Percentiles rank a stretch among this genome's conserved stretches.
phyloP scores from a whole-genome alignment of 2,797 vertebrate species.

The Dipus sagitta region DNA sequence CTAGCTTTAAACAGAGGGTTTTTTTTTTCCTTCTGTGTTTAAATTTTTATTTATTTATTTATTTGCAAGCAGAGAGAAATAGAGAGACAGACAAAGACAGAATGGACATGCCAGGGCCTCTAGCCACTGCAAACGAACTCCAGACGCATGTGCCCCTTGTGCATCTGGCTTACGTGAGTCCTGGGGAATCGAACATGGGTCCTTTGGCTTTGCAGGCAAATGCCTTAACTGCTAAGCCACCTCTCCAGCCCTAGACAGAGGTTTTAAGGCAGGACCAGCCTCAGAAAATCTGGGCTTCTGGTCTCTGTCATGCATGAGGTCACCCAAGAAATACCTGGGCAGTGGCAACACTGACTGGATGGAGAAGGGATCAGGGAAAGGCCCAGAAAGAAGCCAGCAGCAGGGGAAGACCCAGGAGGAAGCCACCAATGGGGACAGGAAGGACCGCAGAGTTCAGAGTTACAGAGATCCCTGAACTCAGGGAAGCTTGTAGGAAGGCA shows the following conservation, averaged over 20 bases:
- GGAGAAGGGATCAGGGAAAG: neutral
- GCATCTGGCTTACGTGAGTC: no score
- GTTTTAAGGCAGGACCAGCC: constrained; percentile 53
- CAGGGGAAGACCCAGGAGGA: neutral
- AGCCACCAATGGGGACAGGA: neutral
- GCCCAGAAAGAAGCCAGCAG: neutral
- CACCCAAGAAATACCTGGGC: constrained; percentile 32
- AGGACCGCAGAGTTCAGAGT: neutral
- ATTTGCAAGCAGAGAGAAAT: no score
- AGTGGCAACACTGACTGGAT: neutral
- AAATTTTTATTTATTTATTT: no score
- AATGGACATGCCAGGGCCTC: no score
- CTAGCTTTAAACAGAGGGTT: no score
- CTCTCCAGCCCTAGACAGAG: neutral
- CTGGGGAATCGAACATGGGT: no score
- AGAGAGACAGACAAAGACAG: no score
- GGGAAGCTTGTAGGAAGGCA: neutral
- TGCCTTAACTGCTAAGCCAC: no score
- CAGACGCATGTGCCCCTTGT: no score
- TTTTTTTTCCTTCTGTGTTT: no score
- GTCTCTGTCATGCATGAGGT: constrained; percentile 27
- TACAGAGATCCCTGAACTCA: neutral
- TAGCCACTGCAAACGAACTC: no score
- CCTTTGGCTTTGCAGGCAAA: no score
- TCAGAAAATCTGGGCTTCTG: constrained; percentile 57